phyloP scores from a whole-genome alignment of 2,113 vertebrate species.

The Urocolius indicus region DNA sequence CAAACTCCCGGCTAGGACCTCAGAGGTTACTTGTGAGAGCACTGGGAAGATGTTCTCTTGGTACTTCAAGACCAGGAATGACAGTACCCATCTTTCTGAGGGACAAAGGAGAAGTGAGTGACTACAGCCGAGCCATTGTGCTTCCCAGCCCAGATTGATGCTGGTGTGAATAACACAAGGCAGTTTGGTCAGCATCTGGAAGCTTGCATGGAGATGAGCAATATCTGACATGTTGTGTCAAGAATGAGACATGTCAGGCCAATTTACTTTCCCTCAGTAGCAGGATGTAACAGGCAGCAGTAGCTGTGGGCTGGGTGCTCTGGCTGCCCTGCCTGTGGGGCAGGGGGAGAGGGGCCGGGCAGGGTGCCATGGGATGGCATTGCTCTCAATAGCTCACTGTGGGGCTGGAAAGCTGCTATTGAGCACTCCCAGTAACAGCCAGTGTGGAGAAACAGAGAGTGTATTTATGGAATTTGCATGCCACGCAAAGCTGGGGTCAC shows the following conservation, averaged over 20 bases:
- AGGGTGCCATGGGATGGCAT: accelerated
- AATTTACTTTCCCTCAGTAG: conserved; percentile 10
- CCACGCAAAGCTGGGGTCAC: neutral
- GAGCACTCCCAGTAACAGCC: neutral
- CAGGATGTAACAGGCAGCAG: accelerated
- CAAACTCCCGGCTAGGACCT: neutral
- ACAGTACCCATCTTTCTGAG: neutral
- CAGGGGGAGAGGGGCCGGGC: accelerated
- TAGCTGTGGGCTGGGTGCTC: neutral
- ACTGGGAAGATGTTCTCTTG: neutral
- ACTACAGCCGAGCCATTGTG: neutral
- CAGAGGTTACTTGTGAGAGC: neutral
- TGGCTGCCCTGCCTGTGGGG: neutral
- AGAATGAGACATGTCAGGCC: neutral
- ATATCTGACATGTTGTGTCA: conserved; percentile 4
- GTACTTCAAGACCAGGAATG: neutral
- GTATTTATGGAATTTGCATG: conserved; percentile 34
- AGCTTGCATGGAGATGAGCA: neutral
- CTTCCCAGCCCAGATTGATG: neutral
- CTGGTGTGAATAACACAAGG: neutral
- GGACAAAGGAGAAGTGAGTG: neutral
- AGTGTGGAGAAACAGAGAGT: conserved; percentile 4
- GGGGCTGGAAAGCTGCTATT: neutral
- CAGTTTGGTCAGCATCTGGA: conserved; percentile 31
- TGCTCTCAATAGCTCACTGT: conserved; percentile 39